Base-by-base conservation (phyloP, 2,888 invertebrate species). In the Fragum sueziense region DNA sequence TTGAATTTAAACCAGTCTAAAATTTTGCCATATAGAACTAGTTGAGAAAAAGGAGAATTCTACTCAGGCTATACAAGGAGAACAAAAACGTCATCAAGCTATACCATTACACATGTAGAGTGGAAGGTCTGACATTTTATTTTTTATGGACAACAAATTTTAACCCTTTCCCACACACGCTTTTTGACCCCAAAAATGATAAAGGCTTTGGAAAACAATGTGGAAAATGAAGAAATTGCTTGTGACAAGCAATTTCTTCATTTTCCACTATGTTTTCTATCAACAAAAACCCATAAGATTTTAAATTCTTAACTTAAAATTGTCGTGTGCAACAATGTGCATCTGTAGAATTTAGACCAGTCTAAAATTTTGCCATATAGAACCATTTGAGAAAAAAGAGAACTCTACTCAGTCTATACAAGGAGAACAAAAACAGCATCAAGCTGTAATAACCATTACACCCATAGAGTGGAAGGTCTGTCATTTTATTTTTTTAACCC, bases 391-490 rank as follows among this genome's bases (percentile, higher is more conserved):
- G 2, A 27, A 4, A 3, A 17, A 22, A 17, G 47, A 31, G 7
- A 29, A 54, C 14, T 22, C 17, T 20, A 37, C 65, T 17, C 17
- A 34, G 27, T 31, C 52, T 2, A 3, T 29, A 4, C 62, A 61
- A n/a, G 29, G 77, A 20, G 71, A 74, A 6, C 74, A 76, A 59
- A 81, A 81, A 22, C 75, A 86, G 20, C 85, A 88, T 17, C 90
- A 91, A 79, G 80, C 89, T 22, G 84, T 89, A 0, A 78, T 90
- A 1, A 80, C 86, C 20, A 77, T 91, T 22, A 88, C 88, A 34
- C 90, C 90, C 54, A 68, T 75, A n/a, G 89, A 91, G 33, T 91
- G 90, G 90, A 85, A 82, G 86, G 90, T 90, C 69, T 31, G 69
- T 17, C 4, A 20, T 37, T 14, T 47, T 47, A 47, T n/a, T n/a